Base-by-base conservation (phyloP, 2,888 invertebrate genomes). In the Saturnia pavonia region DNA sequence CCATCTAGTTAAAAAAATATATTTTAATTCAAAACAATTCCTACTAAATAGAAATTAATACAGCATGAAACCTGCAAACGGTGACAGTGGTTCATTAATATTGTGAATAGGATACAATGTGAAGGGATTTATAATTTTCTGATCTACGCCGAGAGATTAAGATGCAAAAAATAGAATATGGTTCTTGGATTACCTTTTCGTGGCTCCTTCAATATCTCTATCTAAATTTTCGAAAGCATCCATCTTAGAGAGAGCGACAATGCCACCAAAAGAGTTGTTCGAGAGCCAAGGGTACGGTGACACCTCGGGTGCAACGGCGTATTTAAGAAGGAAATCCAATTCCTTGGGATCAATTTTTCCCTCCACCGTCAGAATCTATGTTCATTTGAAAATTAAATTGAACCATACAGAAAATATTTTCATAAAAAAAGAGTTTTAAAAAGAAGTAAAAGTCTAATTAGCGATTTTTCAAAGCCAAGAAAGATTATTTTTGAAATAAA, bases 171-270 rank as follows among this genome's bases (percentile, higher is more conserved):
- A 51, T n/a, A 51, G 9, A n/a, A 7, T n/a, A 22, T 14, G 34
- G 19, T 67, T 43, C 57, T 7, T 2, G n/a, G 51, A 0, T 54
- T 77, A 93, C 86, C 97, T 95, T 85, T 98, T 99, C 1, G 96
- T 95, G 0, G 98, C 98, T 0, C 97, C 97, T 88, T 98, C 98
- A 75, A 99, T 97, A 85, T 99, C 99, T 77, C 97, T 96, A 83
- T 99, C 99, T 0, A 99, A 91, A 81, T 96, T 97, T 69, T 96
- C 95, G 85, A 97, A 99, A 6, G 97, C 97, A 14, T 97, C 96
- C 93, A 97, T 95, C 74, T 95, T 95, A 19, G 96, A 92, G 16
- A 99, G 92, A 6, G 96, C 95, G 75, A 97, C 95, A 68, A 99
- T 96, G 0, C 97, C 98, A 43, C 98, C 97, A 97, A 98, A 97